Conservation (phyloP, 1,140 invertebrate species). For the Bursaphelenchus mucronatus region DNA sequence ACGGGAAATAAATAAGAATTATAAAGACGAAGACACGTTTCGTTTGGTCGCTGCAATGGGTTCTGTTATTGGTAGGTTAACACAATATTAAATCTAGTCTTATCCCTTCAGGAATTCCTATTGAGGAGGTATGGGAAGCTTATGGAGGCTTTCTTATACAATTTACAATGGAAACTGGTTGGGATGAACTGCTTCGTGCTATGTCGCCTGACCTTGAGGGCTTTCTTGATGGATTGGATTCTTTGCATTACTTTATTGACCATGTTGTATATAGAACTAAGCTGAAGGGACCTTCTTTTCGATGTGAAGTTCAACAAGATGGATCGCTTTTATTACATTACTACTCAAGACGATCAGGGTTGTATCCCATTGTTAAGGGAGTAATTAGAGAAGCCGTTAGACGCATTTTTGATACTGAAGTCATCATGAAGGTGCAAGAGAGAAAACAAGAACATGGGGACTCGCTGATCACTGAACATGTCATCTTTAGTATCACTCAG, state of each 20-base stretch:
- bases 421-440: constrained; percentile 59
- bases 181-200: constrained; percentile 58
- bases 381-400: constrained; percentile 60
- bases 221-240: constrained; percentile 54
- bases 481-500: constrained; percentile 53
- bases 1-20: constrained; percentile 56
- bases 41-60: constrained; percentile 54
- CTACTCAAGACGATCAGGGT: constrained; percentile 61
- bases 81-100: neutral
- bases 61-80: constrained; percentile 48
- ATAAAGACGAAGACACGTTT: constrained; percentile 57
- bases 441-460: constrained; percentile 56
- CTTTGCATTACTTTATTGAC: constrained; percentile 52
- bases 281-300: constrained; percentile 60
- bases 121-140: constrained; percentile 60
- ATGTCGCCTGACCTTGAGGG: constrained; percentile 55
- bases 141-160: constrained; percentile 60
- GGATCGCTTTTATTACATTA: constrained; percentile 62
- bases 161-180: constrained; percentile 61
- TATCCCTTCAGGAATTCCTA: constrained; percentile 42
- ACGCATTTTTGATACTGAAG: constrained; percentile 58
- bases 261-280: constrained; percentile 59
- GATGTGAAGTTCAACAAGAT: constrained; percentile 61
- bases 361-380: constrained; percentile 63
- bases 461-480: constrained; percentile 54